Percentiles rank a stretch among this genome's conserved stretches.
phyloP scores from a whole-genome alignment of 2,797 vertebrate species.

The Podargus strigoides region DNA sequence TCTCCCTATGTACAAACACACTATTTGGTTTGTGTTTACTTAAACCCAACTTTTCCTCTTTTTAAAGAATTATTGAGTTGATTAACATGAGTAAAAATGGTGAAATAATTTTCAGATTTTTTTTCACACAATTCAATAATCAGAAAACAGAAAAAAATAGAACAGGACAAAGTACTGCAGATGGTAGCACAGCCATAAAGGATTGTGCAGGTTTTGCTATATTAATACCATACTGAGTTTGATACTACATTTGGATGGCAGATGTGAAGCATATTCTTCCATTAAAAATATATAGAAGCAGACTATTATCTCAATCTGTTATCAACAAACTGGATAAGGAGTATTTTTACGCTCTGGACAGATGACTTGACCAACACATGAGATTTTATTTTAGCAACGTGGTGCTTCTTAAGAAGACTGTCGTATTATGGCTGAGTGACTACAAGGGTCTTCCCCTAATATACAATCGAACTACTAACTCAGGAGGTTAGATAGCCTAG shows the following conservation, averaged over 20 bases:
- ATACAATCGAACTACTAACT: not conserved
- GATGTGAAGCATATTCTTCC: not conserved
- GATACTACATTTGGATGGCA: not conserved
- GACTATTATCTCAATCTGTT: not conserved
- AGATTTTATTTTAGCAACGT: conserved; percentile 14
- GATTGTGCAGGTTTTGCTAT: not conserved
- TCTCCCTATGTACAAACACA: conserved; percentile 42
- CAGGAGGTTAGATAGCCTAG: not conserved
- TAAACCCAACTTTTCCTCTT: conserved; percentile 10
- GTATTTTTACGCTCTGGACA: conserved; percentile 7
- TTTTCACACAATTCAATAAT: not conserved
- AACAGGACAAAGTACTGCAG: not conserved
- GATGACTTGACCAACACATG: not conserved
- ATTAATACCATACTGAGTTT: too few species aligned
- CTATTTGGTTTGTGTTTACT: conserved; percentile 54
- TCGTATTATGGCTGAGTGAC: conserved; percentile 8
- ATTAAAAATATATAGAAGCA: conserved; percentile 4
- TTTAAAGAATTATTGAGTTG: conserved; percentile 28
- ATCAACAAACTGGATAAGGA: not conserved
- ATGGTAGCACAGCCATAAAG: not conserved
- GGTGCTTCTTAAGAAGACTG: conserved; percentile 22
- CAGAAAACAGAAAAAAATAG: not conserved
- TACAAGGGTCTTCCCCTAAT: not conserved
- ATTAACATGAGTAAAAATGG: conserved; percentile 21
- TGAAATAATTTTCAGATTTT: not conserved